Base-by-base conservation (phyloP, 2,888 invertebrate genomes). In the Cetonia aurata region DNA sequence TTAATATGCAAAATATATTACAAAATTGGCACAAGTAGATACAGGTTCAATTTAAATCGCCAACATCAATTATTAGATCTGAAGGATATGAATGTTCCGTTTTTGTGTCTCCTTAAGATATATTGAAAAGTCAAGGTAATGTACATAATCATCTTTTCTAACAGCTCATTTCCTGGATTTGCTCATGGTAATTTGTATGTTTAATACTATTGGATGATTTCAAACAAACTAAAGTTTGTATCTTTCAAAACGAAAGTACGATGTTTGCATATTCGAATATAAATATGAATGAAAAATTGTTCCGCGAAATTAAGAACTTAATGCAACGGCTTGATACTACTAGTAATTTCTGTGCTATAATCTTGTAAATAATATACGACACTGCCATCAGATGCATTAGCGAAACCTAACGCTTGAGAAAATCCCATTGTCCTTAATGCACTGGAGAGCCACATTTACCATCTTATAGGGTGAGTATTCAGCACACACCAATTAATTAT, bases 101-200 rank as follows among this genome's bases (percentile, higher is more conserved):
- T 25, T 25, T 19, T 53, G 10, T 13, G 15, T n/a, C 13, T 53
- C 3, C 31, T 60, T 44, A 15, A 44, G 59, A 59, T 48, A 60
- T 46, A 60, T 15, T 46, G 33, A 60, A 60, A 60, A 31, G 60
- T 60, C 60, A 60, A 60, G 60, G 60, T 31, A 31, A 60, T 31
- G 31, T 48, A 60, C 44, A 60, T 48, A 60, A 46, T 48, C 25
- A 48, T 13, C 31, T 60, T 31, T 60, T 48, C 57, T 57, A 42
- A 41, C 41, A 41, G 41, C 37, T 9, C 37, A 57, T 41, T 42
- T 13, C 19, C 13, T 55, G 55, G 8, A 55, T 33, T 25, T 33
- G 31, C 53, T 55, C 13, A 33, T 48, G 10, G 4, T 48, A 48
- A 44, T 13, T 44, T 48, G 12, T 48, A 48, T 1, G 13, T 48